Percentiles rank a stretch among this genome's conserved stretches.
Evolutionary conservation across 2,797 vertebrate genomes (phyloP).

Genomic region (Morelia viridis): DNA sequence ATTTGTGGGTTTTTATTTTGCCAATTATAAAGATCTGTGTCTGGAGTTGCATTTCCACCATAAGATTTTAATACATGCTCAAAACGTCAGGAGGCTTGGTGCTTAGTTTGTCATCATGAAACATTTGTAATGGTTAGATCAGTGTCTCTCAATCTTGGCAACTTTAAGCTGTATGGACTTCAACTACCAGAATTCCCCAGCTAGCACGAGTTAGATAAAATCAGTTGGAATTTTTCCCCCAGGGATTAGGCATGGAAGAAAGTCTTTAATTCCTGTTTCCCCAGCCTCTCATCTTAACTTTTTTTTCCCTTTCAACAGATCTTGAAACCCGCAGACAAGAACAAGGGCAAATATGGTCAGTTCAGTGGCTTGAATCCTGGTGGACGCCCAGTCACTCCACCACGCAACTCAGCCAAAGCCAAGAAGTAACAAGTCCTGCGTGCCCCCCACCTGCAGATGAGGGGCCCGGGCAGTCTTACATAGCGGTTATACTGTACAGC

Average conservation of each 20-base stretch:
- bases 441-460: conserved; percentile 9
- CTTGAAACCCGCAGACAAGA: conserved; percentile 79
- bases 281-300: not conserved
- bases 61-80: not conserved
- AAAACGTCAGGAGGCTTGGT: not conserved
- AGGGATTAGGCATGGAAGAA: not conserved
- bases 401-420: conserved; percentile 78
- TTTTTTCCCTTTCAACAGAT: conserved; percentile 61
- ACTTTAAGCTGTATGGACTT: too few relatives aligned
- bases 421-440: conserved; percentile 68
- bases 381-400: conserved; percentile 76
- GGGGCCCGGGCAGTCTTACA: conserved; percentile 12
- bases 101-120: not conserved
- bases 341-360: conserved; percentile 78
- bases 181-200: too few relatives aligned
- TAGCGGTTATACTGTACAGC: conserved; percentile 31
- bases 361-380: conserved; percentile 76
- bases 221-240: fast-evolving
- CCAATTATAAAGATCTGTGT: not conserved
- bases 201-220: not conserved
- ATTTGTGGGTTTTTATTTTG: not conserved
- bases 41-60: not conserved
- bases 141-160: too few relatives aligned
- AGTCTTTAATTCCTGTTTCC: not conserved
- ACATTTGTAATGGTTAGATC: not conserved